Percentiles rank a stretch among this genome's conserved stretches.
These are phyloP conservation scores for Spodoptera litura DNA, from an alignment of 1,140 invertebrate genomes.

Conservation along the genomic window DNA sequence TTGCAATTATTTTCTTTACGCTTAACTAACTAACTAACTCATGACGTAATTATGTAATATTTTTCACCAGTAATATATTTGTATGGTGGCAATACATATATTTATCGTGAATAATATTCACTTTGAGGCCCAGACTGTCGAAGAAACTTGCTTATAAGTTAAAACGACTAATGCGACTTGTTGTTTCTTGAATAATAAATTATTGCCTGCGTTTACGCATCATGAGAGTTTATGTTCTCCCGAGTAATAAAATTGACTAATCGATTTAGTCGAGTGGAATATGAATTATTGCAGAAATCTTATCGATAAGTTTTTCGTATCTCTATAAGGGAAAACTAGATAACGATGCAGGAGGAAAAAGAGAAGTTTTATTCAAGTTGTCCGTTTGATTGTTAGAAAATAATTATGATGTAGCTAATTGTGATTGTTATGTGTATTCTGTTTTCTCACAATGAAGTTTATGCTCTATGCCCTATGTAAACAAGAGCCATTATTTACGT, in stretches of 20 bases:
- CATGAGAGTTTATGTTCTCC: constrained; percentile 28
- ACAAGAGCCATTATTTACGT: neutral
- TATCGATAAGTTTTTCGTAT: too few relatives aligned
- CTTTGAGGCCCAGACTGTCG: constrained; percentile 1
- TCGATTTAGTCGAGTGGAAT: constrained; percentile 18
- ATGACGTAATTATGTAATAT: too few relatives aligned
- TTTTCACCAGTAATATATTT: too few relatives aligned
- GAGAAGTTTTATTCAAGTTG: too few relatives aligned
- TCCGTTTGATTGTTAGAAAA: too few relatives aligned
- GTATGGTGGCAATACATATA: too few relatives aligned
- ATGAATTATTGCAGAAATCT: constrained; percentile 19
- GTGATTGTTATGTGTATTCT: too few relatives aligned
- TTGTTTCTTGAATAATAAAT: constrained; percentile 43
- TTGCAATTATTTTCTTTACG: neutral
- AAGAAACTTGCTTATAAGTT: constrained; percentile 20
- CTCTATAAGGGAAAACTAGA: too few relatives aligned
- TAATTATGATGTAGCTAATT: too few relatives aligned
- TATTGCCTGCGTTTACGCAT: constrained; percentile 29
- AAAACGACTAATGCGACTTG: constrained; percentile 36
- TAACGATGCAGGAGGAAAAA: too few relatives aligned
- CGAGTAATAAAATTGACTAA: constrained; percentile 34
- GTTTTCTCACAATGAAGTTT: neutral
- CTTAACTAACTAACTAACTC: too few relatives aligned
- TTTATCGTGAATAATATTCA: too few relatives aligned
- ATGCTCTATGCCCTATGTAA: neutral